phyloP scores from a whole-genome alignment of 2,797 vertebrate species.

The Lophotriccus pileatus region DNA sequence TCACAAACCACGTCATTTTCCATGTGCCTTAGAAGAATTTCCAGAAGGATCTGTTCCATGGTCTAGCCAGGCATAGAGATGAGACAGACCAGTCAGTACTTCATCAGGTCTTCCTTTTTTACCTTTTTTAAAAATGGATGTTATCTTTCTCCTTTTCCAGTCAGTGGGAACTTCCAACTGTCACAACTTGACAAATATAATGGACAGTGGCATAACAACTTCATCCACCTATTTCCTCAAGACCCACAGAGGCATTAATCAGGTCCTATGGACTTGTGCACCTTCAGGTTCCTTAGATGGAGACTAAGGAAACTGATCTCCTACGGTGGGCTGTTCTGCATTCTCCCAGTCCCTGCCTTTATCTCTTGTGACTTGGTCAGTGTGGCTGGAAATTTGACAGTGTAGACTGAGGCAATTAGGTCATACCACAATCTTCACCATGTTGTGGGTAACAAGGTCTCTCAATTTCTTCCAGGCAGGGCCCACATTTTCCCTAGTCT shows the following conservation, averaged over 20 bases:
- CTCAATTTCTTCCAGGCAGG: background rate
- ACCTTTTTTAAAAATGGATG: background rate
- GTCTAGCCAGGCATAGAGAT: background rate
- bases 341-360: background rate
- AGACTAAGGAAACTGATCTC: background rate
- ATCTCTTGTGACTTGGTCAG: background rate
- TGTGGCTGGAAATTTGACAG: background rate
- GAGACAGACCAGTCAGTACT: background rate
- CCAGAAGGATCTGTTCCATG: too few species aligned
- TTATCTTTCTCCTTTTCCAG: background rate
- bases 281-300: too few species aligned
- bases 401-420: background rate
- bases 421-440: background rate
- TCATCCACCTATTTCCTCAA: rapidly evolving
- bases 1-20: background rate
- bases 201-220: background rate
- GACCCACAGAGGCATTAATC: background rate
- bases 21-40: background rate
- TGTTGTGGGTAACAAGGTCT: background rate
- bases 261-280: background rate
- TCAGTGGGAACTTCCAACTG: background rate
- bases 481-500: background rate
- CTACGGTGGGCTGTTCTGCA: background rate
- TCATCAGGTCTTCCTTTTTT: background rate
- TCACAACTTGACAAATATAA: background rate